Percentiles rank a stretch among this genome's conserved stretches.
These are phyloP conservation scores for Rhincodon typus DNA, from an alignment of 2,797 vertebrate genomes.

Conservation along the genomic window DNA sequence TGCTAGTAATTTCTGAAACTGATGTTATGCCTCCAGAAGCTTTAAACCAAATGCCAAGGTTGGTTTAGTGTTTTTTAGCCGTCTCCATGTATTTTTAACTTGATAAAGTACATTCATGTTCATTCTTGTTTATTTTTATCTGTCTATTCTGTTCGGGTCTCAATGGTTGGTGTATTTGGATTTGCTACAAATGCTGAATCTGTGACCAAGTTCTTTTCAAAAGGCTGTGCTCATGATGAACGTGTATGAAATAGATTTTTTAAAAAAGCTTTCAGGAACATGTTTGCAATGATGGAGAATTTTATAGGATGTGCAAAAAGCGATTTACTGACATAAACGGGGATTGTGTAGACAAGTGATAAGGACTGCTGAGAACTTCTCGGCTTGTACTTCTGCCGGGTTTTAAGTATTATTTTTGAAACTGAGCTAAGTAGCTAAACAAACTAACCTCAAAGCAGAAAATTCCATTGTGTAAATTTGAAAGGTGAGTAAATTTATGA, in stretches of 20 bases:
- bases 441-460: too few species aligned
- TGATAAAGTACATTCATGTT: too few species aligned
- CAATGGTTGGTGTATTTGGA: neutral
- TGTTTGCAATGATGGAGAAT: neutral
- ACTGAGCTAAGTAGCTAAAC: too few species aligned
- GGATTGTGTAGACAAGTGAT: neutral
- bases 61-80: too few species aligned
- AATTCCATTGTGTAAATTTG: too few species aligned
- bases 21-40: too few species aligned
- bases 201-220: conserved; percentile 1
- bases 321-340: neutral
- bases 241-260: neutral
- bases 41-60: too few species aligned
- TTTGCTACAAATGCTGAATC: neutral
- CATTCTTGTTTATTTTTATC: too few species aligned
- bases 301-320: neutral
- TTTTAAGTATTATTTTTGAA: neutral
- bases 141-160: too few species aligned
- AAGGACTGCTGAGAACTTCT: neutral
- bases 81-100: too few species aligned
- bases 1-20: too few species aligned
- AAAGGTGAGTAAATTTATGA: too few species aligned
- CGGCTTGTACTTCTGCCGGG: neutral
- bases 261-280: neutral
- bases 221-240: neutral